Evolutionary conservation across 35 echinoderm and acorn worm genomes (phyloP), one percentile per base, ranked within the genome.

Genomic region (Amphiura filiformis): DNA sequence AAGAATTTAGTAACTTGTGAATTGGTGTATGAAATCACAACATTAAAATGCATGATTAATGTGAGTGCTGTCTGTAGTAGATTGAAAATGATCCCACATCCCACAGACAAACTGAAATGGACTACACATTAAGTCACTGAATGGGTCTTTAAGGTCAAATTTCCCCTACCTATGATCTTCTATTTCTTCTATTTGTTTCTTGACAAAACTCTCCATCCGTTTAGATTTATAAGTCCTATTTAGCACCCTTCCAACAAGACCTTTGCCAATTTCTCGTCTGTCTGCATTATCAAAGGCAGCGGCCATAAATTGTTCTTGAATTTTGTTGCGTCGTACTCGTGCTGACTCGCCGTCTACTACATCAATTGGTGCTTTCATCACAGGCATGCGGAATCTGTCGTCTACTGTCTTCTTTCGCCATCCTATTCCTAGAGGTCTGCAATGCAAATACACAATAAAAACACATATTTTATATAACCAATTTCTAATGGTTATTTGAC

Each of bases 171-270:
- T 94, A 77, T 99, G 96, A 44, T 99, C 96, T 84, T 95, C 90
- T 41, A 99, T 94, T 56, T 94, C 90, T 83, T 99, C 96, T 23
- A 99, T 89, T 84, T 94, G 96, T 82, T 92, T 89, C 87, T 94
- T 81, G 39, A 99, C 96, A 80, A 91, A 89, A 57, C 92, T 99
- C 47, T 99, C 96, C 90, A 99, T 94, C 40, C 96, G 79, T 39
- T 87, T 86, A 0, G 93, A 92, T 75, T 87, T 78, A 39, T 94
- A 99, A 9, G 82, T 88, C 79, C 92, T 78, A 83, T 99, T 94
- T 23, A 99, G 88, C 26, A 94, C 90, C 84, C 93, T 82, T 7
- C 96, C 96, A 37, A 99, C 96, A 18, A 99, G 83, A 0, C 96
- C 96, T 80, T 99, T 99, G 39, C 96, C 93, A 20, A 92, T 92